phyloP scores from a whole-genome alignment of 2,797 vertebrate species.

The Alosa sapidissima region DNA sequence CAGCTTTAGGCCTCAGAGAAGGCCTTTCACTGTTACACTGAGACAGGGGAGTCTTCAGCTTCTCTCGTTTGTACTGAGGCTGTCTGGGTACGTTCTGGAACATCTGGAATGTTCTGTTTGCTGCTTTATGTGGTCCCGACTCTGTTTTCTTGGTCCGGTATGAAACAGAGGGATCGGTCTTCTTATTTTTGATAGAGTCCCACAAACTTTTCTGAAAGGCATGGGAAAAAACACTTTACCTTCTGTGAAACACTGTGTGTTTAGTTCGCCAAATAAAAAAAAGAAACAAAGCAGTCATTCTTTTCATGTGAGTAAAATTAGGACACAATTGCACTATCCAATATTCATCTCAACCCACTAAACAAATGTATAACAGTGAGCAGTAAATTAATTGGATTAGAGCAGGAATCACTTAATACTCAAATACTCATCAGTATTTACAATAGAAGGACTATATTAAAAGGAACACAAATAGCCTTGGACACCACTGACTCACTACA shows the following conservation, averaged over 20 bases:
- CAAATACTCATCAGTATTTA: too few relatives aligned
- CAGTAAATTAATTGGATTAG: too few relatives aligned
- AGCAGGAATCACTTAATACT: too few relatives aligned
- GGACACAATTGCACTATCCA: too few relatives aligned
- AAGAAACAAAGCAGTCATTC: neutral
- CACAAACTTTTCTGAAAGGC: conserved; percentile 85
- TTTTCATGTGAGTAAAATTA: neutral
- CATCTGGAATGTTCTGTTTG: conserved; percentile 82
- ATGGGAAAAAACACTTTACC: neutral
- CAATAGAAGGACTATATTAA: too few relatives aligned
- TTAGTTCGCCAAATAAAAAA: neutral
- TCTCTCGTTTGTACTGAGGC: conserved; percentile 62
- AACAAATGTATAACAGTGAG: too few relatives aligned
- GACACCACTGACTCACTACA: too few relatives aligned
- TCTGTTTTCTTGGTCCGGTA: conserved; percentile 61
- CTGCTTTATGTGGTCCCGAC: conserved; percentile 65
- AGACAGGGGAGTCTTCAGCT: conserved; percentile 76
- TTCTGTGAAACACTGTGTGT: neutral
- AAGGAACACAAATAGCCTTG: too few relatives aligned
- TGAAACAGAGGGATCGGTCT: conserved; percentile 43
- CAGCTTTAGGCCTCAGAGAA: neutral
- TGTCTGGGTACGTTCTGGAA: conserved; percentile 76
- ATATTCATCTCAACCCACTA: too few relatives aligned
- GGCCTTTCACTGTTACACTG: conserved; percentile 42
- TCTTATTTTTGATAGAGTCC: conserved; percentile 86